Conservation (phyloP, 2,888 invertebrate species). For the Megaustenia siamemsis region DNA sequence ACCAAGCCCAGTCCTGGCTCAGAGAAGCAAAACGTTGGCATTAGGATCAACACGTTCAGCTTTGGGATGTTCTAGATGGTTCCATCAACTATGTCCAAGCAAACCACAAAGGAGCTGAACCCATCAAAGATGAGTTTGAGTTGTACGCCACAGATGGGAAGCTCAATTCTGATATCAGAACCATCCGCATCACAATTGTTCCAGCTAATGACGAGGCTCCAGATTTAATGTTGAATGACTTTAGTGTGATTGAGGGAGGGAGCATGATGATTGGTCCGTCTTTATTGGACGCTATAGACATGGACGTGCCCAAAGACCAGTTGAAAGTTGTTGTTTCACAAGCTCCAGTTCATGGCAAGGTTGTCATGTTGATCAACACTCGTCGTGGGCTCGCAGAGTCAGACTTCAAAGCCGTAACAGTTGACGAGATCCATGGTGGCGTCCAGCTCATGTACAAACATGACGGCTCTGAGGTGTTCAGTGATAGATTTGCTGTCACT, state of each 20-base stretch:
- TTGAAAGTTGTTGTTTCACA: conserved; percentile 74
- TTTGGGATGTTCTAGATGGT: conserved; percentile 76
- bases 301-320: conserved; percentile 76
- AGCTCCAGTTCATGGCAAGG: conserved; percentile 76
- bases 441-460: conserved; percentile 77
- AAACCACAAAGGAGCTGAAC: conserved; percentile 77
- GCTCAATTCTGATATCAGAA: conserved; percentile 72
- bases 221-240: conserved; percentile 74
- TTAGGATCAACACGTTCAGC: conserved; percentile 74
- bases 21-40: conserved; percentile 74
- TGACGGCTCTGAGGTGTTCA: conserved; percentile 76
- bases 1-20: conserved; percentile 75
- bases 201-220: conserved; percentile 78
- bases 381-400: conserved; percentile 73
- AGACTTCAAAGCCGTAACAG: conserved; percentile 73
- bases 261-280: conserved; percentile 72
- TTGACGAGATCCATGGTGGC: conserved; percentile 75
- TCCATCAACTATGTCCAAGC: conserved; percentile 78
- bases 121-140: conserved; percentile 76
- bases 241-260: conserved; percentile 76
- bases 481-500: conserved; percentile 77
- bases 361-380: conserved; percentile 72
- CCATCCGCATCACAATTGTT: conserved; percentile 73
- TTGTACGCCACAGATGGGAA: conserved; percentile 79
- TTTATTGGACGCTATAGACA: conserved; percentile 74